These are phyloP conservation scores for Bryconaethiops microstoma DNA, from an alignment of 2,797 vertebrate genomes.

Conservation along the genomic window DNA sequence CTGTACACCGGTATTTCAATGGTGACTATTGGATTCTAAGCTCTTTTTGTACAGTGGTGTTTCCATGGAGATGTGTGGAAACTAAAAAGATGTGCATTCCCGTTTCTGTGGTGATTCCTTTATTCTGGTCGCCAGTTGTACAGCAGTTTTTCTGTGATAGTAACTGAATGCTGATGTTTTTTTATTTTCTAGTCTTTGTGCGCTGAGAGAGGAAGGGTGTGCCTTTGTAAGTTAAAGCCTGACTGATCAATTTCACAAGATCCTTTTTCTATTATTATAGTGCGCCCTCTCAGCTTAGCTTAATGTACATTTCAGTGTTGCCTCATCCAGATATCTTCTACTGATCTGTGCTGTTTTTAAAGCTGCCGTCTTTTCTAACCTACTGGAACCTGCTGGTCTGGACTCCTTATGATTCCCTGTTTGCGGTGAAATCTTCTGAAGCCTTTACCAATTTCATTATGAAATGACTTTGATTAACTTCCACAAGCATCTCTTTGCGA, in stretches of 20 bases:
- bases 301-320: neutral
- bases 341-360: neutral
- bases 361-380: neutral
- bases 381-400: no score
- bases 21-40: neutral
- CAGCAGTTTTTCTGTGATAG: neutral
- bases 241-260: neutral
- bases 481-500: neutral
- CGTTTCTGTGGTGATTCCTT: no score
- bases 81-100: no score
- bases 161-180: neutral
- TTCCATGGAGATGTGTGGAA: constrained; percentile 3
- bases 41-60: neutral
- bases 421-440: no score
- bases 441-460: neutral
- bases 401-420: no score
- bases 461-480: neutral
- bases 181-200: neutral
- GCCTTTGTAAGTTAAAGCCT: no score
- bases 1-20: neutral
- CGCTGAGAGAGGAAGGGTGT: neutral
- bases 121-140: neutral
- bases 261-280: neutral
- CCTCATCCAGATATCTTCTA: neutral
- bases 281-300: neutral